phyloP scores from a whole-genome alignment of 2,797 vertebrate species.

The Platyrinchus mystaceus region DNA sequence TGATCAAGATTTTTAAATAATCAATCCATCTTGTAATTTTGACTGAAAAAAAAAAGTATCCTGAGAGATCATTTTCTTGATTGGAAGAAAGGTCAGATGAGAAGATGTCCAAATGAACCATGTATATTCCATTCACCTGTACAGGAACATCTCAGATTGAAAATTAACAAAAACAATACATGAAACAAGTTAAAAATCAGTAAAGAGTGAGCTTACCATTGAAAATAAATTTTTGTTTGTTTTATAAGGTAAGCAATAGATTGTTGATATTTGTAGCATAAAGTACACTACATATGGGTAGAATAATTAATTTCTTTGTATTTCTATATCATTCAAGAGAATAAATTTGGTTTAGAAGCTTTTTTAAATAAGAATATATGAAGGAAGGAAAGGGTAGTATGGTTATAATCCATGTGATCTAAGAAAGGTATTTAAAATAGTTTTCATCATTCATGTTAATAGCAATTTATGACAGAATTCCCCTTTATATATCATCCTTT shows the following conservation, averaged over 20 bases:
- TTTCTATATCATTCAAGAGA: not conserved
- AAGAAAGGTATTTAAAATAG: not conserved
- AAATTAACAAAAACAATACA: not conserved
- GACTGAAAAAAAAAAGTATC: not conserved
- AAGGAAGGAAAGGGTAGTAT: not conserved
- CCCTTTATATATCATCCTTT: not conserved
- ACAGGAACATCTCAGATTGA: not conserved
- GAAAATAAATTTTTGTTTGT: not conserved
- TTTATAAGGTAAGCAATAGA: not conserved
- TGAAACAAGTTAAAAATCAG: not conserved
- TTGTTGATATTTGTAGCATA: not conserved
- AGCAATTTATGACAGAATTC: not conserved
- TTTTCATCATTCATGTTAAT: slow-evolving; percentile 1
- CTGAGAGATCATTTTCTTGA: not conserved
- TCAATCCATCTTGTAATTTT: not conserved
- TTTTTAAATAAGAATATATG: not conserved
- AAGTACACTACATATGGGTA: not conserved
- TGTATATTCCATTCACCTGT: not conserved
- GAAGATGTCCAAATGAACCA: not conserved
- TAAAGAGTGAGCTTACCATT: not conserved
- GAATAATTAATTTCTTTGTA: not conserved
- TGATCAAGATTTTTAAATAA: not conserved
- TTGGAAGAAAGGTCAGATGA: not conserved
- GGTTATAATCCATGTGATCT: not conserved
- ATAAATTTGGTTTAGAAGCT: not conserved